These are phyloP conservation scores for Mimumesa dahlbomi DNA, from an alignment of 2,888 invertebrate species.

Conservation along the genomic window DNA sequence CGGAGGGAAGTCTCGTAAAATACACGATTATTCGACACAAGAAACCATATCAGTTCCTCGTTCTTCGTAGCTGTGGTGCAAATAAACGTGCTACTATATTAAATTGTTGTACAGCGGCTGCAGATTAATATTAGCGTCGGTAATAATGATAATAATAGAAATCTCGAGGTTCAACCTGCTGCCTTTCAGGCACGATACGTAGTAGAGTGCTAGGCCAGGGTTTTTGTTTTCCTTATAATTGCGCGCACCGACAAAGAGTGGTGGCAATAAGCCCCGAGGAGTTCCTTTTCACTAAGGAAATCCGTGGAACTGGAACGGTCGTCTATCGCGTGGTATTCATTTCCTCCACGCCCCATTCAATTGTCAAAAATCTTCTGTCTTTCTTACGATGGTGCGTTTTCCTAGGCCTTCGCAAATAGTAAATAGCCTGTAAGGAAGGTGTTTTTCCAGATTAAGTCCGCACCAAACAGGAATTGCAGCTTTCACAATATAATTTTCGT, in stretches of 20 bases:
- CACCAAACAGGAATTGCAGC: no score
- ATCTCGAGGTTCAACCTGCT: slow-evolving; percentile 4
- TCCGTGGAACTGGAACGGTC: slow-evolving; percentile 34
- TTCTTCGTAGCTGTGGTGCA: no score
- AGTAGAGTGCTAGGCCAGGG: not conserved
- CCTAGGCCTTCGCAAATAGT: no score
- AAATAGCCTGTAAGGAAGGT: no score
- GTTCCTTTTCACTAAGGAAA: slow-evolving; percentile 42
- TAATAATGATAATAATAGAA: slow-evolving; percentile 24
- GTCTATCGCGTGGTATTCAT: slow-evolving; percentile 23
- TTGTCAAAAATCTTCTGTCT: not conserved
- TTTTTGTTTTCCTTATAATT: slow-evolving; percentile 41
- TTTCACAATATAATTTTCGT: no score
- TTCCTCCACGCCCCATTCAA: slow-evolving; percentile 18
- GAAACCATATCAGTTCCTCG: no score
- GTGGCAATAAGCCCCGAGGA: slow-evolving; percentile 36
- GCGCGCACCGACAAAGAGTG: slow-evolving; percentile 22
- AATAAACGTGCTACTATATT: no score
- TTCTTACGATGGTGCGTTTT: no score
- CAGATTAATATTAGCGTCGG: not conserved
- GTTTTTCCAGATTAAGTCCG: no score
- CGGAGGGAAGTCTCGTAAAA: no score
- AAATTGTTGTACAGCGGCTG: no score
- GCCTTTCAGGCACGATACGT: slow-evolving; percentile 13
- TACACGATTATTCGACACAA: no score